Conservation (phyloP, 2,797 vertebrate genomes). For the Streptopelia turtur region DNA sequence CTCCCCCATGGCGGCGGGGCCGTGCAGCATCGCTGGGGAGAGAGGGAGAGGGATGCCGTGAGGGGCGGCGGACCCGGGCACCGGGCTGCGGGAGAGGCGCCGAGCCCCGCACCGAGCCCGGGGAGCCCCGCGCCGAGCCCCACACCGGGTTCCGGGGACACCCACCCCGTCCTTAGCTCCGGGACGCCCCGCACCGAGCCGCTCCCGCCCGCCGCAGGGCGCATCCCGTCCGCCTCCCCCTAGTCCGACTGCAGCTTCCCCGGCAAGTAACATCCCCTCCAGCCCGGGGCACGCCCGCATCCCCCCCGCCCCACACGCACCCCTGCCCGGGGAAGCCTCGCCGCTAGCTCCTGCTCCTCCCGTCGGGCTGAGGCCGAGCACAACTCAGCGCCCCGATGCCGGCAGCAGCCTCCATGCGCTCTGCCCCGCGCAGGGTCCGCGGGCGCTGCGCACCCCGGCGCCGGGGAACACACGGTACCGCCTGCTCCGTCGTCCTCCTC, state of each 20-base stretch:
- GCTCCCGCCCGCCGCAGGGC: too few species aligned
- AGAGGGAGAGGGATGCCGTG: not conserved
- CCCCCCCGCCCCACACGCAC: not conserved
- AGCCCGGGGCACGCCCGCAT: not conserved
- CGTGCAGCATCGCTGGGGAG: conserved; percentile 43
- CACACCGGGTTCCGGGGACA: not conserved
- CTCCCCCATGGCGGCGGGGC: conserved; percentile 37
- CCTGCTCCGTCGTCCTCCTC: not conserved
- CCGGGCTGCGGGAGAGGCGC: too few species aligned
- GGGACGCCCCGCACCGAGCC: not conserved
- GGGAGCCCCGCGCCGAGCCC: not conserved
- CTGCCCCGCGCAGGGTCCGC: not conserved
- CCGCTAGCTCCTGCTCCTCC: not conserved
- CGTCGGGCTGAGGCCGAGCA: not conserved
- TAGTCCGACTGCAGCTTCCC: too few species aligned
- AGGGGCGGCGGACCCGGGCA: not conserved
- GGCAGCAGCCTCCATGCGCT: not conserved
- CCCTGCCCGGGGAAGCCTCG: not conserved
- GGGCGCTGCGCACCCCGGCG: conserved; percentile 1
- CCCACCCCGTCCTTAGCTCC: not conserved
- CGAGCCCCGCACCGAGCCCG: not conserved
- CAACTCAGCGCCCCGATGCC: not conserved
- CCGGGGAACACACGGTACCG: not conserved
- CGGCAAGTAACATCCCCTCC: too few species aligned
- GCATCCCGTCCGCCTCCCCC: too few species aligned